These are phyloP conservation scores for Sebastes fasciatus DNA, from an alignment of 2,113 vertebrate species.

Conservation along the genomic window DNA sequence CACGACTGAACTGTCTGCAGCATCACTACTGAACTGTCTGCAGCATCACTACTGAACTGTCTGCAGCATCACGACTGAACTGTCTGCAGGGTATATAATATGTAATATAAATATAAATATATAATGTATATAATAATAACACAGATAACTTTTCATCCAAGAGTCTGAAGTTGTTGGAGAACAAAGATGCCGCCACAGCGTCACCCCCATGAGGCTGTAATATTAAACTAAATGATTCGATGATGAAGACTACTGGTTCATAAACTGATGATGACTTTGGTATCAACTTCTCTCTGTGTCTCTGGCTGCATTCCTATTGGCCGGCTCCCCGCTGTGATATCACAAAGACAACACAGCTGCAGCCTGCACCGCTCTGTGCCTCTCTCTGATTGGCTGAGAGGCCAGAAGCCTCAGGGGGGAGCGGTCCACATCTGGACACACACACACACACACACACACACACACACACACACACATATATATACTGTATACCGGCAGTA, in stretches of 20 bases:
- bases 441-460: constrained; percentile 13
- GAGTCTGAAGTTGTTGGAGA: too few species aligned
- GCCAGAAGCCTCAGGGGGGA: neutral
- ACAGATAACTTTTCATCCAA: too few species aligned
- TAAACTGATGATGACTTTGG: neutral
- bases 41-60: too few species aligned
- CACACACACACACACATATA: neutral
- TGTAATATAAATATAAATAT: too few species aligned
- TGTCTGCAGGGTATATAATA: too few species aligned
- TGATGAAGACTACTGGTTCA: neutral
- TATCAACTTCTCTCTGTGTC: neutral
- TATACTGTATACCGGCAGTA: neutral
- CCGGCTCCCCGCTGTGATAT: constrained; percentile 34
- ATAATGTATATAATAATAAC: too few species aligned
- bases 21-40: too few species aligned
- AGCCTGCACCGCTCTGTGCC: neutral
- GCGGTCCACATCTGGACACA: constrained; percentile 32
- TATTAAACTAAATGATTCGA: too few species aligned
- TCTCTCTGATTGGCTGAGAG: constrained; percentile 31
- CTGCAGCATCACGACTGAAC: too few species aligned
- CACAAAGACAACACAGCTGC: constrained; percentile 54
- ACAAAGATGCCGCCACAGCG: too few species aligned
- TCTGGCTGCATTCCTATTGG: constrained; percentile 26
- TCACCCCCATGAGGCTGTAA: too few species aligned
- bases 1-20: too few species aligned